Conservation (phyloP, 2,113 vertebrate genomes). For the Oryctolagus cuniculus region mOryCun1.1 NC_091447.1:52917501-52918000, state of each 20-base stretch:
- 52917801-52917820: not conserved
- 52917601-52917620: not conserved
- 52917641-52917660: not conserved
- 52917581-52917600: not conserved
- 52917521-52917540: not conserved
- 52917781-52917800: not conserved
- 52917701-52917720: not conserved
- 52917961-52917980: not conserved
- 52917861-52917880: accelerated
- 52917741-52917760: not conserved
- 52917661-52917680: not conserved
- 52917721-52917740: not conserved
- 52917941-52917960: not conserved
- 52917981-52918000: too few relatives aligned
- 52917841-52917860: not conserved
- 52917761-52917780: not conserved
- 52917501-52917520: not conserved
- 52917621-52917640: not conserved
- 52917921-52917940: not conserved
- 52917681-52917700: too few relatives aligned
- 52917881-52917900: not conserved
- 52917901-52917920: too few relatives aligned
- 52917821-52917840: not conserved
- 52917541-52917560: not conserved
- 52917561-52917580: not conserved